Base-by-base conservation (phyloP, 2,888 invertebrate genomes). In the Latheticus oryzae region DNA sequence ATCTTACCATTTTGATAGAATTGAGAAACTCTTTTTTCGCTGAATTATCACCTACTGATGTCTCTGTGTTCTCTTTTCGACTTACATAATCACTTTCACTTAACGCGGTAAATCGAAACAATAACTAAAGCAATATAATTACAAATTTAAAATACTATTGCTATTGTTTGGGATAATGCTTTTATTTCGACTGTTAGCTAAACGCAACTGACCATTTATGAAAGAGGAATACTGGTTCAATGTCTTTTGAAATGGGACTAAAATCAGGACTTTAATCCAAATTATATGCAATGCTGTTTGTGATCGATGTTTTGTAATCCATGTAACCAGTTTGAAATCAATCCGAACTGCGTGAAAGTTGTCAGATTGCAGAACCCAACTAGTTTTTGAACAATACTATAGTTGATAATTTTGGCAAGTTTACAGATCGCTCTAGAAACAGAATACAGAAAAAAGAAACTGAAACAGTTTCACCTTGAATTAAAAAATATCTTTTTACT, bases 21-120 rank as follows among this genome's bases (percentile, higher is more conserved):
- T 11, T 30, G 2, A 30, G 13, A 32, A 15, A 15, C 2, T 28
- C 28, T 11, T 13, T 32, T 32, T 16, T 32, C 13, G 16, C 16
- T 13, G 16, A 32, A 15, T 32, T 13, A 13, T 32, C 7, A 26
- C 9, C 13, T 21, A 4, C 15, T n/a, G 3, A 32, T 32, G 32
- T 32, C 32, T 32, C 16, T 16, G 16, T 13, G 32, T 32, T 32
- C 32, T 11, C 30, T 13, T 32, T 32, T 3, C n/a, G 7, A 11
- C 15, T 40, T 40, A 40, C 40, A 24, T 40, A 40, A 40, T 13
- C 23, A 40, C 40, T 40, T 40, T 40, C 40, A 40, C 40, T 40
- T 40, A 38, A 38, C 23, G 15, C 33, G 33, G 33, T 33, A 15
- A 15, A 5, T 40, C 1, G 12, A 11, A 38, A 40, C 24, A 40